phyloP scores from a whole-genome alignment of 30 jellyfish, hydroid and myxozoan genomes.

The Pelagia noctiluca region DNA sequence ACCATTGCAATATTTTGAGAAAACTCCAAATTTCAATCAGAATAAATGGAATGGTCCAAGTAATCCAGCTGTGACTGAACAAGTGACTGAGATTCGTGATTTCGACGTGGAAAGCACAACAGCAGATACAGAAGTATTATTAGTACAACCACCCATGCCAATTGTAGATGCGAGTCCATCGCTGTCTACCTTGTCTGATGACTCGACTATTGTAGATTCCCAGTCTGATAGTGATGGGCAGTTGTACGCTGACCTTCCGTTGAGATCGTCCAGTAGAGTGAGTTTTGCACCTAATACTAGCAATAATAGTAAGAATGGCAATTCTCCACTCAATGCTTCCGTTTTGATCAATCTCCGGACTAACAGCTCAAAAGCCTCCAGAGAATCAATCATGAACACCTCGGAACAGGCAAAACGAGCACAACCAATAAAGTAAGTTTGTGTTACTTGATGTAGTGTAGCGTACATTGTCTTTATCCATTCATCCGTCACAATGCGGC shows the following conservation, averaged over 20 bases:
- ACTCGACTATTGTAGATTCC: slow-evolving; percentile 27
- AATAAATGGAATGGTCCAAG: neutral
- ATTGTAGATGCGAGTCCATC: slow-evolving; percentile 89
- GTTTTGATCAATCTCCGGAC: slow-evolving; percentile 26
- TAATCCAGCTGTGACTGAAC: neutral
- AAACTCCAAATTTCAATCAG: too few species aligned
- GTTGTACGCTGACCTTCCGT: slow-evolving; percentile 53
- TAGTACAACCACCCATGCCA: slow-evolving; percentile 82
- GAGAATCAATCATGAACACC: neutral
- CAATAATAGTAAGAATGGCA: slow-evolving; percentile 2
- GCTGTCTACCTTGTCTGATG: slow-evolving; percentile 69
- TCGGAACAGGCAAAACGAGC: slow-evolving; percentile 1
- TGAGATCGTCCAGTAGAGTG: slow-evolving; percentile 70
- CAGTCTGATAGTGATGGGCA: slow-evolving; percentile 19
- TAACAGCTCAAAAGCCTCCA: neutral
- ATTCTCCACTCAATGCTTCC: slow-evolving; percentile 42
- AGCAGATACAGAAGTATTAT: slow-evolving; percentile 67
- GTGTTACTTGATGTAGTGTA: neutral
- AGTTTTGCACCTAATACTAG: slow-evolving; percentile 70
- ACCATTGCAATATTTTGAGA: too few species aligned
- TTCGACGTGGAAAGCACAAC: slow-evolving; percentile 60
- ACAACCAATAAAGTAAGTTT: neutral
- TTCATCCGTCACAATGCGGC: too few species aligned
- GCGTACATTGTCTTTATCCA: neutral
- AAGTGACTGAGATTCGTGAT: neutral